Base-by-base conservation (phyloP, 2,113 vertebrate species). In the Erythrocercus mccallii region DNA sequence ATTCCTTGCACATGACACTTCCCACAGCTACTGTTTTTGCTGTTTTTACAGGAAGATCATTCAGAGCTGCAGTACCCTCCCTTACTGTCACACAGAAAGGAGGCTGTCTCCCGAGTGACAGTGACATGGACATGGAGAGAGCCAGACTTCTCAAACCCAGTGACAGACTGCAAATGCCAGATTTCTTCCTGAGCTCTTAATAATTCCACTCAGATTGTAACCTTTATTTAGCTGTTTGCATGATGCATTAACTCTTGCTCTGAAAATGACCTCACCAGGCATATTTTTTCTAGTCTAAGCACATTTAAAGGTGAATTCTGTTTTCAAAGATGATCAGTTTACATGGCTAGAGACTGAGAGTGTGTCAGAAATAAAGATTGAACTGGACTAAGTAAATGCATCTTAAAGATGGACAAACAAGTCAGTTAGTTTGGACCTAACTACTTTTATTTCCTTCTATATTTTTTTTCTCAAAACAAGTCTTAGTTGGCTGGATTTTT, bases 211-310 rank as follows among this genome's bases (percentile, higher is more conserved):
- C 91, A 96, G 94, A 95, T 92, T 96, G 95, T 95, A 97, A 95
- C 91, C 92, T 96, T 97, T 97, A 97, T 97, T 97, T 97, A 96
- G 95, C 95, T 97, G 94, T 97, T 97, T 96, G 95, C 88, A 86
- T 93, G 92, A 88, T 95, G 88, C 86, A 93, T 97, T 97, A 97
- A 95, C 92, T 96, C 88, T 97, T 96, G 92, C 86, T 96, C 91
- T 71, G 81, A 96, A 93, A 82, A 92, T 93, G 92, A 97, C 93
- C 94, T 94, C 64, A 57, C 38, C 57, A 84, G 76, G 64, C 69
- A n/a, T 76, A 66, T 82, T 94, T 91, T 95, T 92, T 31, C 62
- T 62, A 92, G 48, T 42, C 82, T 80, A 86, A 92, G 81, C 83
- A 82, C 78, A 96, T 93, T 97, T 96, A 94, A 95, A 96, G 77